Conservation (phyloP, 2,797 vertebrate species). For the Pseudochromis fuscus region DNA sequence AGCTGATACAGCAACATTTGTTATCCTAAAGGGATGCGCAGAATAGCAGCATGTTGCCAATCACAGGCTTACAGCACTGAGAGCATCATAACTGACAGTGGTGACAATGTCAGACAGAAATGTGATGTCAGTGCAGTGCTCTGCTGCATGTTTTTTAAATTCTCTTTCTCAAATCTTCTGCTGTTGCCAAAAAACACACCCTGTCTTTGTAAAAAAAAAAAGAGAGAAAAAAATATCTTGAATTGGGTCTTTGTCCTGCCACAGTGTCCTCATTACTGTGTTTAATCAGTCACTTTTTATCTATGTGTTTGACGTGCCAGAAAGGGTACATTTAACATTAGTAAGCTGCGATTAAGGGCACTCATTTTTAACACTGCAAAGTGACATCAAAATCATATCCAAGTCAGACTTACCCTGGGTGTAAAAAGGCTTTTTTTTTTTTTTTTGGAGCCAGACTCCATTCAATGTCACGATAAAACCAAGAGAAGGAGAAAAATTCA, state of each 20-base stretch:
- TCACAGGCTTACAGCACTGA: constrained; percentile 27
- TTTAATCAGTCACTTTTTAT: constrained; percentile 76
- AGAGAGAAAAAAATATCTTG: no score
- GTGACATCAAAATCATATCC: constrained; percentile 70
- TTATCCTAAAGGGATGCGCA: constrained; percentile 2
- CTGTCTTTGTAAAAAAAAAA: constrained; percentile 35
- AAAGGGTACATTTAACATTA: constrained; percentile 68
- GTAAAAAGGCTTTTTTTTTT: constrained; percentile 32
- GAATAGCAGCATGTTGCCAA: constrained; percentile 7
- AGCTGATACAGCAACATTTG: constrained; percentile 14
- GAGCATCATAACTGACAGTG: constrained; percentile 21
- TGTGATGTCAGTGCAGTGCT: constrained; percentile 22
- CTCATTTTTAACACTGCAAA: constrained; percentile 66
- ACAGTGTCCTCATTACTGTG: constrained; percentile 65
- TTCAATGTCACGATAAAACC: constrained; percentile 50
- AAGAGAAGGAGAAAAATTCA: constrained; percentile 38
- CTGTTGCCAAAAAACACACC: constrained; percentile 52
- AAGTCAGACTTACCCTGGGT: constrained; percentile 72
- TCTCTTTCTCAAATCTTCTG: constrained; percentile 32
- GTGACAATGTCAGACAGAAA: constrained; percentile 49
- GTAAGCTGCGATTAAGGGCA: constrained; percentile 76
- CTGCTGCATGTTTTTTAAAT: constrained; percentile 36
- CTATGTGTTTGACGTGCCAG: constrained; percentile 56
- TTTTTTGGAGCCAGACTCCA: constrained; percentile 12
- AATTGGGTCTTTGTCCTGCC: constrained; percentile 62